phyloP scores from a whole-genome alignment of 2,113 vertebrate species.

The Caracal caracal region DNA sequence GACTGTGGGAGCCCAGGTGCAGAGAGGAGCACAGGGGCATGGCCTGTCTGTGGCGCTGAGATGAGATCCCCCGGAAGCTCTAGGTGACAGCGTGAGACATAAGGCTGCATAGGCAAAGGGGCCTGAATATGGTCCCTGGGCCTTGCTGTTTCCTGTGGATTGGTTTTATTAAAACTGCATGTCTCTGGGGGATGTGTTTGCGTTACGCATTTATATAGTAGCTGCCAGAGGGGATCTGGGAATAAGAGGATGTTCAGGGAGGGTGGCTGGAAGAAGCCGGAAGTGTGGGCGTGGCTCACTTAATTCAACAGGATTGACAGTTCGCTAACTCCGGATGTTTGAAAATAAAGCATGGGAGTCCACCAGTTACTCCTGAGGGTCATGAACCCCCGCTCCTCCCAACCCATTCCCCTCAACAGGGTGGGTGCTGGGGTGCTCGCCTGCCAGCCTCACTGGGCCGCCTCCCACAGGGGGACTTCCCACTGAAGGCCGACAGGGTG shows the following conservation, averaged over 20 bases:
- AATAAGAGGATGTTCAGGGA: neutral
- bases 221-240: neutral
- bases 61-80: neutral
- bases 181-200: neutral
- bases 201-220: neutral
- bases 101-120: neutral
- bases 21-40: neutral
- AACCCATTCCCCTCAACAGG: neutral
- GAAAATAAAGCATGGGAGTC: neutral
- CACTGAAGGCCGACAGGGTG: slow-evolving; percentile 92
- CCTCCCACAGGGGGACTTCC: slow-evolving; percentile 88
- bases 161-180: neutral
- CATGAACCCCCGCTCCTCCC: neutral
- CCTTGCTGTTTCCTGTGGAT: neutral
- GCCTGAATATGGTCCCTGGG: neutral
- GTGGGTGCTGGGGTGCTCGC: neutral
- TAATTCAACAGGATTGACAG: neutral
- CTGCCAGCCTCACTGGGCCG: neutral
- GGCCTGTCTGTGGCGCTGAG: neutral
- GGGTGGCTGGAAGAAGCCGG: neutral
- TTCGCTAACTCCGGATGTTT: neutral
- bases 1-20: rapidly evolving
- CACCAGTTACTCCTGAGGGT: neutral
- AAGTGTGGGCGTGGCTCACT: neutral
- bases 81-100: neutral